Percentiles rank a stretch among this genome's conserved stretches.
Evolutionary conservation across 2,797 vertebrate species (phyloP).

Genomic region (Paedocypris micromegethes): DNA sequence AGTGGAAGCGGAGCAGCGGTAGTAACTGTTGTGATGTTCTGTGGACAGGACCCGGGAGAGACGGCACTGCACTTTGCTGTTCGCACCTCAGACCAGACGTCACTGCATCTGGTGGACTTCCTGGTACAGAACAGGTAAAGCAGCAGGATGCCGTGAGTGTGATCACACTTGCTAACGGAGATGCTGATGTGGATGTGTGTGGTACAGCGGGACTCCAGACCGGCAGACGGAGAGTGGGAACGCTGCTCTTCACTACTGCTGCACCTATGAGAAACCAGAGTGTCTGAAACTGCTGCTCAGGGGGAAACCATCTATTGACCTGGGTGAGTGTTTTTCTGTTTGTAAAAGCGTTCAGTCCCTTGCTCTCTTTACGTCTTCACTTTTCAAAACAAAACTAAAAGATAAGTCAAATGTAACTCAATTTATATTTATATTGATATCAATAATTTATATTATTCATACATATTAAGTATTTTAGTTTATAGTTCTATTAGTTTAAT

Average conservation of each 20-base stretch:
- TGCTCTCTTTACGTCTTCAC: too few species aligned
- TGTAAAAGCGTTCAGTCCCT: too few species aligned
- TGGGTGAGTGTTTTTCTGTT: conserved; percentile 63
- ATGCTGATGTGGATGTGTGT: background rate
- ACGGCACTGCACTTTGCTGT: conserved; percentile 84
- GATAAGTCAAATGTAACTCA: too few species aligned
- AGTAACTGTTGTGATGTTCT: background rate
- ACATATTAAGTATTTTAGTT: too few species aligned
- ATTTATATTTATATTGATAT: too few species aligned
- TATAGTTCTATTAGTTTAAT: too few species aligned
- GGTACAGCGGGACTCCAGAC: conserved; percentile 76
- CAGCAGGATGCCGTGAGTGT: background rate
- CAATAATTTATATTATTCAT: too few species aligned
- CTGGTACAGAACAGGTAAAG: conserved; percentile 85
- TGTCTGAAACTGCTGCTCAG: conserved; percentile 83
- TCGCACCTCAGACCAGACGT: conserved; percentile 80
- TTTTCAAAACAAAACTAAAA: too few species aligned
- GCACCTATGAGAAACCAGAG: conserved; percentile 78
- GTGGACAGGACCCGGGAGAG: conserved; percentile 77
- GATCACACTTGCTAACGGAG: background rate
- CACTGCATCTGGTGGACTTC: conserved; percentile 86
- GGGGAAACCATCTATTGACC: conserved; percentile 79
- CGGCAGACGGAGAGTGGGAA: conserved; percentile 81
- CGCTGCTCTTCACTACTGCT: conserved; percentile 83
- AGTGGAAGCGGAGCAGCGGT: too few species aligned